Evolutionary conservation across 2,888 invertebrate species (phyloP), one percentile per base, ranked within the genome.

Genomic region (Congeria kusceri): DNA sequence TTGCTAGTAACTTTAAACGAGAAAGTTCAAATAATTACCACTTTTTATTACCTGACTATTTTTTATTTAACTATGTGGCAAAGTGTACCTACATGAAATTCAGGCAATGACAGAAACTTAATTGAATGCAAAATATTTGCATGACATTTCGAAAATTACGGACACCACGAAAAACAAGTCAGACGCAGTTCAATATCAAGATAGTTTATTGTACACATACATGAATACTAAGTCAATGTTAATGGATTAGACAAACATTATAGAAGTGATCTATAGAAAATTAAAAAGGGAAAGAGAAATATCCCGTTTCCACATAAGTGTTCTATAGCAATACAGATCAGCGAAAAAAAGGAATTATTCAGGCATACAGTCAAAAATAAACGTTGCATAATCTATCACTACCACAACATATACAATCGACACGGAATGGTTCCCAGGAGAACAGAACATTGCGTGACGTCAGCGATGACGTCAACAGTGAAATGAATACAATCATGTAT

Each of bases 161-260:
- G 39, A 7, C 39, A 3, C 9, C 39, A 39, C 15, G 15, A 59
- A 70, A 13, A 25, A 71, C 44, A 71, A 64, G 15, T n/a, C 44
- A 53, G 32, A 32, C 27, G 46, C n/a, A 49, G 11, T 15, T 70
- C 69, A 69, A 77, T 77, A 77, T 79, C 70, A 70, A 79, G 78
- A 79, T 79, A 80, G 71, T 80, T 80, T 80, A 80, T 80, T 80
- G 75, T 80, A 80, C 80, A 80, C 71, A 63, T 75, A 80, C 80
- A 80, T 80, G 71, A 76, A 71, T 76, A 80, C 80, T 80, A 80
- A 75, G 75, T 80, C 80, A 75, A 80, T 80, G 71, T 72, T 74
- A 80, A 75, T 76, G 65, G 75, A 71, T 75, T 58, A 68, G 75
- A 80, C 75, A 74, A 74, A 78, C 65, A 67, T 64, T 61, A 74